Percentiles rank a stretch among this genome's conserved stretches.
Conservation (phyloP, 1,140 invertebrate species). For the Drosophila insularis region DNA sequence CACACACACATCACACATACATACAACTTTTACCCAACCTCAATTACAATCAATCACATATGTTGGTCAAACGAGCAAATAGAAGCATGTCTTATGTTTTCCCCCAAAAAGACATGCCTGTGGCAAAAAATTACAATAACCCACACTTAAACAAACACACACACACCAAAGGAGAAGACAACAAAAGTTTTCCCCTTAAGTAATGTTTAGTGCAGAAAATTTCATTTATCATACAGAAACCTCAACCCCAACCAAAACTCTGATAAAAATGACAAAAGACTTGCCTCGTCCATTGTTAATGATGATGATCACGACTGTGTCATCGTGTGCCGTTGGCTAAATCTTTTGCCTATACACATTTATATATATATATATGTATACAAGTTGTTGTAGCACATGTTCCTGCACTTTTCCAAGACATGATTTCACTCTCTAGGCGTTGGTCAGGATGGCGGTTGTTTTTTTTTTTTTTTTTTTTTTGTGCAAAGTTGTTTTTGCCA, state of each 20-base stretch:
- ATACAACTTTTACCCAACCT: constrained; percentile 68
- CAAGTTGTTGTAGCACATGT: constrained; percentile 59
- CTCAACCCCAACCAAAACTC: constrained; percentile 5
- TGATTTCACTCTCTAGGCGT: constrained; percentile 70
- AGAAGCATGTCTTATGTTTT: constrained; percentile 40
- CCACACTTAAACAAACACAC: constrained; percentile 18
- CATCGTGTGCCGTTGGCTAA: constrained; percentile 6
- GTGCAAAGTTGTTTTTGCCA: constrained; percentile 53
- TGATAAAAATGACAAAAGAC: constrained; percentile 71
- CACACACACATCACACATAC: background rate
- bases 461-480: too few species aligned
- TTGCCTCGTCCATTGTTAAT: constrained; percentile 49
- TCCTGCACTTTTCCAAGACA: constrained; percentile 60
- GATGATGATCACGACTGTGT: constrained; percentile 44
- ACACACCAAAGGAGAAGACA: background rate
- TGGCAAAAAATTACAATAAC: constrained; percentile 71
- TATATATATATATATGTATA: background rate
- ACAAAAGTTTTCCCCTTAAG: constrained; percentile 60
- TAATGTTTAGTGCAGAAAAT: constrained; percentile 57
- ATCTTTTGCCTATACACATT: constrained; percentile 1
- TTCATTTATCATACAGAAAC: constrained; percentile 68
- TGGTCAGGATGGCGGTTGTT: constrained; percentile 4
- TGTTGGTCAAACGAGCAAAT: constrained; percentile 54
- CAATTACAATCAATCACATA: constrained; percentile 79
- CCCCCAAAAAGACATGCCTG: constrained; percentile 62